Conservation (phyloP, 2,888 invertebrate genomes). For the Blera fallax region DNA sequence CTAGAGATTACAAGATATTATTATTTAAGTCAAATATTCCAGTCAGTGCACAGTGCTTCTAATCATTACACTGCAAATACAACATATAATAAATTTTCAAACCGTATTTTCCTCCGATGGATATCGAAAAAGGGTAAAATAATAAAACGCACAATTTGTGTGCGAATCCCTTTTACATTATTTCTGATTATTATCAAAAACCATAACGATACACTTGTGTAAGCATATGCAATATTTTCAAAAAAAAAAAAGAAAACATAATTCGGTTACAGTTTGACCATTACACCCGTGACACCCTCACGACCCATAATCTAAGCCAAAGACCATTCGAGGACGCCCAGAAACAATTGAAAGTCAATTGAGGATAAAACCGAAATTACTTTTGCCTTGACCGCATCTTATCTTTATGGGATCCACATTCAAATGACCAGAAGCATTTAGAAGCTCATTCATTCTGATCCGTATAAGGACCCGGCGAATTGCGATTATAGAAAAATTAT, state of each 20-base stretch:
- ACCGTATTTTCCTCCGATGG: background rate
- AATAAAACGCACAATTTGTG: slow-evolving; percentile 60
- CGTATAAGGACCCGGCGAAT: slow-evolving; percentile 72
- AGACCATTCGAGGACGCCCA: slow-evolving; percentile 54
- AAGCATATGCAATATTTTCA: slow-evolving; percentile 52
- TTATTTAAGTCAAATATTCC: background rate
- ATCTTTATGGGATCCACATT: slow-evolving; percentile 75
- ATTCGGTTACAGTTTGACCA: slow-evolving; percentile 21
- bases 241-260: slow-evolving; percentile 44
- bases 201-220: slow-evolving; percentile 43
- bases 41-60: slow-evolving; percentile 7
- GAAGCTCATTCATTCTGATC: slow-evolving; percentile 73
- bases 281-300: slow-evolving; percentile 39
- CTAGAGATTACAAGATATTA: too few species aligned
- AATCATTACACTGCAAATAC: slow-evolving; percentile 10
- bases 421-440: slow-evolving; percentile 74
- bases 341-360: slow-evolving; percentile 74
- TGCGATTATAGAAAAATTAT: slow-evolving; percentile 75
- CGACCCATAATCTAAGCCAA: slow-evolving; percentile 56
- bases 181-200: slow-evolving; percentile 63
- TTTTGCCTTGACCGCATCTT: slow-evolving; percentile 75
- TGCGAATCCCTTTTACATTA: slow-evolving; percentile 56
- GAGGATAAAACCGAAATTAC: slow-evolving; percentile 75
- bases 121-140: slow-evolving; percentile 38
- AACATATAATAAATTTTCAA: slow-evolving; percentile 19